Evolutionary conservation across 2,888 invertebrate species (phyloP).

Genomic region (Heliconius cydno): DNA sequence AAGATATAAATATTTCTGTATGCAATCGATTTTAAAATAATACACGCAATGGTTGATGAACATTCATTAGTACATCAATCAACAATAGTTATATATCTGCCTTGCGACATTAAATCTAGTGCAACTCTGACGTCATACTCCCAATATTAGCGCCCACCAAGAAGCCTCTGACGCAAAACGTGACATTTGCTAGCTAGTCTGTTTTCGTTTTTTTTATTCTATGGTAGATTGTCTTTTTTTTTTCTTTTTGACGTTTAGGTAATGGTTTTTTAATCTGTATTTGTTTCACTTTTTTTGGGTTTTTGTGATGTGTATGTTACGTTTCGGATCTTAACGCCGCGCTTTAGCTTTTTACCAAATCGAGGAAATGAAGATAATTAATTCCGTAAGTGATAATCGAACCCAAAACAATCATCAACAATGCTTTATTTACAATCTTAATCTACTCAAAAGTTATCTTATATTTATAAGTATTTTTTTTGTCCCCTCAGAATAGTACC

Average conservation of each 20-base stretch:
- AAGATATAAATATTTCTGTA: neutral
- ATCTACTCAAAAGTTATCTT: neutral
- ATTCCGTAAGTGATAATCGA: neutral
- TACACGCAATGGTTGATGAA: conserved; percentile 7
- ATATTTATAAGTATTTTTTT: neutral
- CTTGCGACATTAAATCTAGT: conserved; percentile 57
- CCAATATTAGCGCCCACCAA: conserved; percentile 64
- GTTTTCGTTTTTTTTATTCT: conserved; percentile 18
- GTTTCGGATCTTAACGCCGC: neutral
- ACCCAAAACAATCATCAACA: neutral
- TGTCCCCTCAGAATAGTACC: neutral
- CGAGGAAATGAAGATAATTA: neutral
- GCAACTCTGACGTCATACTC: conserved; percentile 62
- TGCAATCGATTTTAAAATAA: conserved; percentile 11
- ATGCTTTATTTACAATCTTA: neutral
- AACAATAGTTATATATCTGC: conserved; percentile 20
- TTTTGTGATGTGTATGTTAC: neutral
- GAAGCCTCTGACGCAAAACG: conserved; percentile 63
- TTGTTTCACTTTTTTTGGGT: neutral
- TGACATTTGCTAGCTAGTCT: conserved; percentile 58
- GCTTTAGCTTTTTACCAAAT: neutral
- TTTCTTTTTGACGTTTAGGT: conserved; percentile 8
- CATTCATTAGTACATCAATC: conserved; percentile 30
- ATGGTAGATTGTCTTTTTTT: neutral
- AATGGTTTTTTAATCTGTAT: neutral